Evolutionary conservation across 2,888 invertebrate genomes (phyloP), one percentile per base, ranked within the genome.

Genomic region (Spodoptera picta): DNA sequence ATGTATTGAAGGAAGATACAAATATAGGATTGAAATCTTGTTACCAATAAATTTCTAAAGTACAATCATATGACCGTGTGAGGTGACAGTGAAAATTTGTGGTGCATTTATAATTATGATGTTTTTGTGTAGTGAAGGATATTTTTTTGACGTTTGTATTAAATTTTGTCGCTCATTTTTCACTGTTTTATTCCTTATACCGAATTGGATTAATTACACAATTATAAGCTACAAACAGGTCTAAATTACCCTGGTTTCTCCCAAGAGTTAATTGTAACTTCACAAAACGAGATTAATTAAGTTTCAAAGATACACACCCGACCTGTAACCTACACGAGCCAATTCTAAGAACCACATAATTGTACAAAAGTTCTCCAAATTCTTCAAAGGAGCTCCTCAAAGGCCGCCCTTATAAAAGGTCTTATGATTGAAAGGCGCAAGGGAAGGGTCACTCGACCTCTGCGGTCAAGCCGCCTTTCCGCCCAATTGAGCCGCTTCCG

Each of bases 361-460:
- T 79, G 77, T 71, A 77, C 70, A 61, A 73, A 71, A 73, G 70
- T 70, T 63, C 72, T 69, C 73, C 56, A 70, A 72, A 80, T 79
- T 79, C 72, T 73, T 83, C 81, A 86, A 87, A 84, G 85, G 77
- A 70, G 59, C 63, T 72, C 74, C 81, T 75, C 66, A 72, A 82
- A 83, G 81, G 80, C 74, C 81, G 76, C 87, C 84, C 87, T 86
- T 77, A 62, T 84, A 79, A 87, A 84, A 82, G 84, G 89, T 81
- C 88, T 89, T 83, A 87, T 85, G 88, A 87, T 88, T 83, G 86
- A 87, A 87, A 82, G 86, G 73, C 85, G 83, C 86, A 87, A 84
- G 87, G 85, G 84, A 88, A 90, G 92, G 92, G 92, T 92, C 92
- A 92, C 92, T 92, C 88, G 88, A 92, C 87, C 82, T 86, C 83